A percentile compares a stretch with the other conserved stretches of the same genome.
Conservation (phyloP, 1,140 invertebrate species). For the Drosophila neocordata region DNA sequence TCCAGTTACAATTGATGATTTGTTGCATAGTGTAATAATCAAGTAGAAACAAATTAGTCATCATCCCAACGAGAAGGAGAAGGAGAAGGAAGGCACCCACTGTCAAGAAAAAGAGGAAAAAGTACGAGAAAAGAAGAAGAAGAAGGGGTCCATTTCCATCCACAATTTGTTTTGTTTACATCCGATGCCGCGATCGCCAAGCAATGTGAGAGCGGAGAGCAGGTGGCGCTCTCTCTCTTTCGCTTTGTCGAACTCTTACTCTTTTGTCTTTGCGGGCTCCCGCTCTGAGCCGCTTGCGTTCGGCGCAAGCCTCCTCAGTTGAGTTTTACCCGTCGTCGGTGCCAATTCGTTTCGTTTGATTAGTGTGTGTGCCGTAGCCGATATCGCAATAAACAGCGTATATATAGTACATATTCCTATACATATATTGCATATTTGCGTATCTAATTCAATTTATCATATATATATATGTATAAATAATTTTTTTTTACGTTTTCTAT, state of each 20-base stretch:
- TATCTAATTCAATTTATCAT: conserved; percentile 28
- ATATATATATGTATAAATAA: not conserved
- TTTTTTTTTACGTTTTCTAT: conserved; percentile 12
- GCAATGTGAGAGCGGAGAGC: conserved; percentile 26
- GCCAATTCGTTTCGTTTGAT: conserved; percentile 51
- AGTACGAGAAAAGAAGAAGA: too few relatives aligned
- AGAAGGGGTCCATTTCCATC: conserved; percentile 18
- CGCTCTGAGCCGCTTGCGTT: conserved; percentile 47
- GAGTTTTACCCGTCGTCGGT: conserved; percentile 73
- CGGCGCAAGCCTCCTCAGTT: conserved; percentile 53
- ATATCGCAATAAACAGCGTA: conserved; percentile 57
- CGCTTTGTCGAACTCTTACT: conserved; percentile 29
- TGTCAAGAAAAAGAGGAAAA: conserved; percentile 9
- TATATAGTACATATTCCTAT: conserved; percentile 32
- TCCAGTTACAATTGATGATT: not conserved
- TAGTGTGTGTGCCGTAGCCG: conserved; percentile 61
- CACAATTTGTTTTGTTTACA: conserved; percentile 71
- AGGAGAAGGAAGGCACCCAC: not conserved
- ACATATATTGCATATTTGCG: conserved; percentile 23
- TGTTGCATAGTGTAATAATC: conserved; percentile 5
- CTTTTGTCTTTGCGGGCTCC: conserved; percentile 24
- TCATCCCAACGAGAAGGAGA: conserved; percentile 9
- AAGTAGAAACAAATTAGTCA: conserved; percentile 57
- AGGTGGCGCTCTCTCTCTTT: conserved; percentile 44
- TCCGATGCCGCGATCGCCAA: conserved; percentile 55